phyloP scores from a whole-genome alignment of 2,888 invertebrate species.

The Caenorhabditis sinica region DNA sequence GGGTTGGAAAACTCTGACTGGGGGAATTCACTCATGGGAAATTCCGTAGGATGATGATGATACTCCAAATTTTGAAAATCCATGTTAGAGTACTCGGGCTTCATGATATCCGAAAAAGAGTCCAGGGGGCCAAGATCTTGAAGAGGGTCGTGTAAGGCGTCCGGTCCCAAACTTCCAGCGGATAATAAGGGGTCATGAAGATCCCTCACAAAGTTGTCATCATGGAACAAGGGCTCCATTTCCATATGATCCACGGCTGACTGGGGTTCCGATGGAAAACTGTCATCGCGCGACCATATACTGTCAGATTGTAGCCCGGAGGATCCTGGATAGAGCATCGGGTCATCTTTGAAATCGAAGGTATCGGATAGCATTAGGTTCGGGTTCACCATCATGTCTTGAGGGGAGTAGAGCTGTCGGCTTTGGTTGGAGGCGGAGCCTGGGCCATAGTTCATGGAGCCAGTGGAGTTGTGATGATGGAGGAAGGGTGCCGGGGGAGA shows the following conservation, averaged over 20 bases:
- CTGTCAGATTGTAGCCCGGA: neutral
- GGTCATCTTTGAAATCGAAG: conserved; percentile 41
- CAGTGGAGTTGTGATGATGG: conserved; percentile 35
- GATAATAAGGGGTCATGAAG: neutral
- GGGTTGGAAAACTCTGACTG: too few species aligned
- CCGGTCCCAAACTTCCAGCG: neutral
- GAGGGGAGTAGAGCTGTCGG: conserved; percentile 38
- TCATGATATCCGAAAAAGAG: neutral
- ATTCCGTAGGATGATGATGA: too few species aligned
- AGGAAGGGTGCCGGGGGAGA: neutral
- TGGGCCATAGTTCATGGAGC: neutral
- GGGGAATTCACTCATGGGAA: too few species aligned
- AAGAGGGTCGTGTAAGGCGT: neutral
- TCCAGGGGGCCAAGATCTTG: conserved; percentile 6
- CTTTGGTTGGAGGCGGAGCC: neutral
- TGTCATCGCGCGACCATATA: conserved; percentile 47
- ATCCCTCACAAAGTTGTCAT: neutral
- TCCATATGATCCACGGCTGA: conserved; percentile 37
- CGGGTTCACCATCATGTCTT: conserved; percentile 28
- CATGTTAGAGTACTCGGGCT: neutral
- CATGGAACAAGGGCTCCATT: conserved; percentile 33
- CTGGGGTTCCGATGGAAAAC: conserved; percentile 27
- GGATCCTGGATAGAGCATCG: conserved; percentile 19
- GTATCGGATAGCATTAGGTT: conserved; percentile 31
- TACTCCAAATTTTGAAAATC: too few species aligned